A percentile compares a stretch with the other conserved stretches of the same genome.
Evolutionary conservation across 2,888 invertebrate genomes (phyloP).

Genomic region (Phengaris alcon): DNA sequence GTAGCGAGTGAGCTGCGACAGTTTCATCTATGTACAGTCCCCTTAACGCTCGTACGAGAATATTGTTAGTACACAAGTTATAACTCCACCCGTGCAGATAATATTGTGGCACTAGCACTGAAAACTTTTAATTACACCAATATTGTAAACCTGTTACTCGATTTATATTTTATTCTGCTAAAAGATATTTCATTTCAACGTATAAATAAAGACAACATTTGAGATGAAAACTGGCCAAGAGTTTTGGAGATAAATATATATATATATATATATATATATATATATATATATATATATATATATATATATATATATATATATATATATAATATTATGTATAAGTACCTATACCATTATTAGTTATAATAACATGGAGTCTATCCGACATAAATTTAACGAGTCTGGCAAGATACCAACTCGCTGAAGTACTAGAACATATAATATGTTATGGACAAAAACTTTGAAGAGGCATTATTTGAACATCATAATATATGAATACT

Average conservation of each 20-base stretch:
- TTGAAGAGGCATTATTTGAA: slow-evolving; percentile 15
- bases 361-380: neutral
- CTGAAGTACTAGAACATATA: slow-evolving; percentile 19
- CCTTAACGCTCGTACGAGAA: slow-evolving; percentile 3
- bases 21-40: neutral
- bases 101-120: slow-evolving; percentile 31
- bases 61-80: slow-evolving; percentile 34
- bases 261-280: too few species aligned
- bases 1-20: neutral
- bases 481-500: slow-evolving; percentile 16
- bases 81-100: slow-evolving; percentile 32
- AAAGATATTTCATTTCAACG: neutral
- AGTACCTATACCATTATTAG: neutral
- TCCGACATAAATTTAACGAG: slow-evolving; percentile 23
- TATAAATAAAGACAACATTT: too few species aligned
- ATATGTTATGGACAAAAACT: slow-evolving; percentile 21
- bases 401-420: slow-evolving; percentile 8
- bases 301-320: too few species aligned
- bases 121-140: slow-evolving; percentile 28
- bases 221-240: too few species aligned
- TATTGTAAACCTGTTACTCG: neutral
- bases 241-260: too few species aligned
- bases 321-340: neutral
- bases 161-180: neutral
- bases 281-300: too few species aligned